phyloP scores from a whole-genome alignment of 1,140 invertebrate species.

The Bombus waltoni region DNA sequence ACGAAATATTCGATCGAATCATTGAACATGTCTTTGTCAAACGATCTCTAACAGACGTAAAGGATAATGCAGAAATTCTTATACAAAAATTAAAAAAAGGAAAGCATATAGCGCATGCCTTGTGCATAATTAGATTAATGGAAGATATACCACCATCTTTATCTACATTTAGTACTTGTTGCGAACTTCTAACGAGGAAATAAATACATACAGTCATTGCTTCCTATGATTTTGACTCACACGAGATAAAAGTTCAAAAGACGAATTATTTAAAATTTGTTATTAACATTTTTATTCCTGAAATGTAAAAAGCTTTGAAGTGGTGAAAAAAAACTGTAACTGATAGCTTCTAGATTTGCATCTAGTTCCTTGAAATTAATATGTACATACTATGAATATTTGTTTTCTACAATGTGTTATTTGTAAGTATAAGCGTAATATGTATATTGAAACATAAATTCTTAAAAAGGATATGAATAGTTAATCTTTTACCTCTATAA shows the following conservation, averaged over 20 bases:
- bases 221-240: background rate
- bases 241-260: background rate
- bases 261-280: background rate
- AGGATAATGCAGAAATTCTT: slow-evolving; percentile 73
- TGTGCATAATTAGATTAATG: slow-evolving; percentile 76
- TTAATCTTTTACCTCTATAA: background rate
- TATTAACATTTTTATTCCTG: background rate
- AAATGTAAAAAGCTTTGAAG: background rate
- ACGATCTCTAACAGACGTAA: slow-evolving; percentile 70
- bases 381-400: slow-evolving; percentile 38
- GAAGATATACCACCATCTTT: slow-evolving; percentile 75
- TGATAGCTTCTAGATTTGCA: background rate
- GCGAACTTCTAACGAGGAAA: slow-evolving; percentile 72
- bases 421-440: slow-evolving; percentile 36
- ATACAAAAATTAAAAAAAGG: slow-evolving; percentile 75
- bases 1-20: slow-evolving; percentile 76
- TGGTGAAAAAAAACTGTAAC: background rate
- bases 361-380: background rate
- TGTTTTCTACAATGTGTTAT: slow-evolving; percentile 15
- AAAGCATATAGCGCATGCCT: slow-evolving; percentile 76
- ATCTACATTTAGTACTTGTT: slow-evolving; percentile 77
- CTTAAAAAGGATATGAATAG: background rate
- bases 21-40: slow-evolving; percentile 78
- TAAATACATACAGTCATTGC: slow-evolving; percentile 50
- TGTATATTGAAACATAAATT: slow-evolving; percentile 16